A percentile compares a stretch with the other conserved stretches of the same genome.
These are phyloP conservation scores for Cyclophora punctaria DNA, from an alignment of 2,888 invertebrate species.

Conservation along the genomic window DNA sequence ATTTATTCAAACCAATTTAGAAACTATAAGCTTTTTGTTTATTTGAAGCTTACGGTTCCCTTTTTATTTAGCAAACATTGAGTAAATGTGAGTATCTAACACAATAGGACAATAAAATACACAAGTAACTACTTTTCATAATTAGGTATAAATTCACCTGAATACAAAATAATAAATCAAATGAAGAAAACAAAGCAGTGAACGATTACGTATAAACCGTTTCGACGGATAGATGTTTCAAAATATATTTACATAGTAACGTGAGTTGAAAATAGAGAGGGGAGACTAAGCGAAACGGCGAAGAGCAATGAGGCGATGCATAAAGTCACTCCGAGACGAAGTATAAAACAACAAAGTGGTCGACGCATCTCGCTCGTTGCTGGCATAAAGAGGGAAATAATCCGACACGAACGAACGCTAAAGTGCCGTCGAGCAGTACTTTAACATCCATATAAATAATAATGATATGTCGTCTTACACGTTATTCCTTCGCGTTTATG, in stretches of 20 bases:
- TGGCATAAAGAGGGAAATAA: slow-evolving; percentile 62
- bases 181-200: slow-evolving; percentile 2
- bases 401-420: slow-evolving; percentile 51
- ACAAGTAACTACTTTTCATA: no score
- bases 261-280: slow-evolving; percentile 66
- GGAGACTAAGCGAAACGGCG: slow-evolving; percentile 67
- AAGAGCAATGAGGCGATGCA: slow-evolving; percentile 71
- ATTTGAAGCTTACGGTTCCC: no score
- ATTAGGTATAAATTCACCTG: no score
- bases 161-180: no score
- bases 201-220: slow-evolving; percentile 27
- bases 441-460: slow-evolving; percentile 56
- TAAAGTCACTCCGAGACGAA: slow-evolving; percentile 65
- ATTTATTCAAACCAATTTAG: no score
- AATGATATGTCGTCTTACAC: slow-evolving; percentile 52
- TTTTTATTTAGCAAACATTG: no score
- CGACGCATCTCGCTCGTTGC: slow-evolving; percentile 57
- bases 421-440: slow-evolving; percentile 52
- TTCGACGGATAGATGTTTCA: slow-evolving; percentile 38
- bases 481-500: slow-evolving; percentile 40
- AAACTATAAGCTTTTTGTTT: no score
- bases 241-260: slow-evolving; percentile 68
- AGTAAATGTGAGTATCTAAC: no score
- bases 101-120: no score
- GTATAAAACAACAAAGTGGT: slow-evolving; percentile 74